These are phyloP conservation scores for Archegozetes longisetosus DNA, from an alignment of 1,140 invertebrate species.

Conservation along the genomic window DNA sequence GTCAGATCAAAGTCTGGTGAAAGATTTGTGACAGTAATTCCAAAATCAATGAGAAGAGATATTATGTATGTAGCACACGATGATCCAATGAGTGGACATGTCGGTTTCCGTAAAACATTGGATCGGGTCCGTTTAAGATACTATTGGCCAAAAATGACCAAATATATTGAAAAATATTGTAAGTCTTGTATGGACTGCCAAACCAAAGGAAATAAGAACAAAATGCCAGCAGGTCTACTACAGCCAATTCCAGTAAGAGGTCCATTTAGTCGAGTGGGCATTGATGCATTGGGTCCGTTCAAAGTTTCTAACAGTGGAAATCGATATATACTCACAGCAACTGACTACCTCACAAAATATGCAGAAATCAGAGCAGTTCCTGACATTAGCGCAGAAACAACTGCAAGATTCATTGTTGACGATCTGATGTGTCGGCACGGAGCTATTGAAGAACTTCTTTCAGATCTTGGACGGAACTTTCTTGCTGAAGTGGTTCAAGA, in stretches of 20 bases:
- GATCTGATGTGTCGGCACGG: slow-evolving; percentile 29
- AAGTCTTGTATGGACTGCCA: slow-evolving; percentile 4
- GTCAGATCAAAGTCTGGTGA: too few species aligned
- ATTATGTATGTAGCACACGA: slow-evolving; percentile 4
- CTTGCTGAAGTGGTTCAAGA: background rate
- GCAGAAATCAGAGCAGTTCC: slow-evolving; percentile 18
- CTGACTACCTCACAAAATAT: slow-evolving; percentile 24
- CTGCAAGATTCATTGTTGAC: slow-evolving; percentile 21
- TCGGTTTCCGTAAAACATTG: slow-evolving; percentile 1
- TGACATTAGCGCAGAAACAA: background rate
- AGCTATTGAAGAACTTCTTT: slow-evolving; percentile 22
- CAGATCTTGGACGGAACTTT: slow-evolving; percentile 9
- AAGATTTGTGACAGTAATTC: too few species aligned
- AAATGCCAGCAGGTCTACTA: background rate
- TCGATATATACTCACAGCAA: slow-evolving; percentile 21
- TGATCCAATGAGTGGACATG: slow-evolving; percentile 3
- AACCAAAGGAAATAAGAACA: background rate
- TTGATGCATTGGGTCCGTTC: slow-evolving; percentile 24
- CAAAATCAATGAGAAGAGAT: background rate
- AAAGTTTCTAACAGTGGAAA: slow-evolving; percentile 18
- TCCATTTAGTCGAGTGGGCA: slow-evolving; percentile 21
- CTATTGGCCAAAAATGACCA: slow-evolving; percentile 7
- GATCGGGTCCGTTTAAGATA: background rate
- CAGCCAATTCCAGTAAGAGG: slow-evolving; percentile 9
- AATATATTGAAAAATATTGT: background rate